phyloP scores from a whole-genome alignment of 2,888 invertebrate species.

The Lasius fuliginosus region DNA sequence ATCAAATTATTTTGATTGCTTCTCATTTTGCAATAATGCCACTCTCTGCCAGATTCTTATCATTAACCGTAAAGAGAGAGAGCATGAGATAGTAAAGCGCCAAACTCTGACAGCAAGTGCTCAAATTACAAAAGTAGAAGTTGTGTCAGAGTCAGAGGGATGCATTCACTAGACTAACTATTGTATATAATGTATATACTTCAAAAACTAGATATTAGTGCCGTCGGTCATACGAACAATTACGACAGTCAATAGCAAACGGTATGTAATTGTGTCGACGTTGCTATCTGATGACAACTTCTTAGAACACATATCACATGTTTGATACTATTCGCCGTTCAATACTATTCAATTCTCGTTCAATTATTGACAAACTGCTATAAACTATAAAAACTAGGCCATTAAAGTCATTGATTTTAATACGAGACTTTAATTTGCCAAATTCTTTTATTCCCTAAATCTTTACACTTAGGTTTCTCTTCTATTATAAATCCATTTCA shows the following conservation, averaged over 20 bases:
- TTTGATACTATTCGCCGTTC: slow-evolving; percentile 1
- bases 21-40: not conserved
- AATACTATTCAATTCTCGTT: not conserved
- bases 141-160: not conserved
- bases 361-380: not conserved
- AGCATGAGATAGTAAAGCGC: not conserved
- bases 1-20: not conserved
- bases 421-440: not conserved
- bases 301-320: not conserved
- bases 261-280: slow-evolving; percentile 26
- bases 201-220: slow-evolving; percentile 1
- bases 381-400: slow-evolving; percentile 4
- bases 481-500: not conserved
- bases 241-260: not conserved
- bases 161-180: not conserved
- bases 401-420: not conserved
- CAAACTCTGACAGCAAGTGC: not conserved
- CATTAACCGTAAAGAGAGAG: not conserved
- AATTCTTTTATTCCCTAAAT: not conserved
- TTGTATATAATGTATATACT: not conserved
- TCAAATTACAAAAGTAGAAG: slow-evolving; percentile 1
- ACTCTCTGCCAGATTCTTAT: not conserved
- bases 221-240: slow-evolving; percentile 5
- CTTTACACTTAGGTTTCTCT: not conserved
- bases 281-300: not conserved